A percentile compares a stretch with the other conserved stretches of the same genome.
Evolutionary conservation across 2,888 invertebrate species (phyloP).

Genomic region (Apodemia duryi): DNA sequence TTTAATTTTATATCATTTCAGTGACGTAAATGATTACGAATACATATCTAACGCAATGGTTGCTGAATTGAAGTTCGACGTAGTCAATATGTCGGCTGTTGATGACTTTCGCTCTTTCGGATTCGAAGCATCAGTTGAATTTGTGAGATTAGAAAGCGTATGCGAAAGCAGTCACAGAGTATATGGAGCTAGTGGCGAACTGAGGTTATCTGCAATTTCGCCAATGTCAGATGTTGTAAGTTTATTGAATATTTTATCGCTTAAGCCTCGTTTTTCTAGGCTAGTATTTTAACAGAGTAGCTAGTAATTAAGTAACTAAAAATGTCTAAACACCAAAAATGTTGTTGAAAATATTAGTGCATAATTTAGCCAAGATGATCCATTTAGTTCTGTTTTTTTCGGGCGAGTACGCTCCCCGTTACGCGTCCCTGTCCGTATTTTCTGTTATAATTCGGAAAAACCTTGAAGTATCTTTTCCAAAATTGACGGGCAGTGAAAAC

Average conservation of each 20-base stretch:
- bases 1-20: slow-evolving; percentile 34
- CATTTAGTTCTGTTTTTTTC: too few relatives aligned
- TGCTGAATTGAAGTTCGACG: slow-evolving; percentile 89
- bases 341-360: too few relatives aligned
- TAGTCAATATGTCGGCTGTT: slow-evolving; percentile 89
- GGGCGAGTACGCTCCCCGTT: too few relatives aligned
- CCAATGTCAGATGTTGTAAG: slow-evolving; percentile 75
- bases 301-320: too few relatives aligned
- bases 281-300: too few relatives aligned
- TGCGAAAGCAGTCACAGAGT: slow-evolving; percentile 85
- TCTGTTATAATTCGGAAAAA: too few relatives aligned
- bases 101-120: slow-evolving; percentile 92
- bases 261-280: too few relatives aligned
- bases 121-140: slow-evolving; percentile 92
- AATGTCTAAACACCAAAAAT: too few relatives aligned
- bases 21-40: slow-evolving; percentile 79
- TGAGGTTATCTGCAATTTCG: slow-evolving; percentile 78
- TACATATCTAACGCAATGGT: slow-evolving; percentile 87
- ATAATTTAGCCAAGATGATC: too few relatives aligned
- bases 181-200: slow-evolving; percentile 87
- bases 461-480: too few relatives aligned
- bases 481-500: too few relatives aligned
- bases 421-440: too few relatives aligned
- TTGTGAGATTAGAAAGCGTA: slow-evolving; percentile 83
- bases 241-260: background rate